Percentiles rank a stretch among this genome's conserved stretches.
These are phyloP conservation scores for Drosophila parthenogenetica DNA, from an alignment of 2,888 invertebrate species.

Conservation along the genomic window DNA sequence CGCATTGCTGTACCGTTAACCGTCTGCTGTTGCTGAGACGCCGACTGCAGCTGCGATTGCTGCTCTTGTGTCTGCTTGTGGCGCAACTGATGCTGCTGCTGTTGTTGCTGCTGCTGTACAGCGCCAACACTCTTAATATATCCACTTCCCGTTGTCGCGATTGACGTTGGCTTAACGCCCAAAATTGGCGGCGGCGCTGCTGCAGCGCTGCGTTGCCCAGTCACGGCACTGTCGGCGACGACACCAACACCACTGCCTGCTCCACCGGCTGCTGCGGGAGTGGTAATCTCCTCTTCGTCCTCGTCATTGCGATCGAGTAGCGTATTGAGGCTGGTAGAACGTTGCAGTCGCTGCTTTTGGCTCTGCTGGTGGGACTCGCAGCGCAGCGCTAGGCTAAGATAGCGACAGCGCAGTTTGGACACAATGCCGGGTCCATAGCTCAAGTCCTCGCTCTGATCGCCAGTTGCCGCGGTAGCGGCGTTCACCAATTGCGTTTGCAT, in stretches of 20 bases:
- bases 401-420: slow-evolving; percentile 93
- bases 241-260: not conserved
- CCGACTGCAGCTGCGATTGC: slow-evolving; percentile 34
- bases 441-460: slow-evolving; percentile 88
- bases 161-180: slow-evolving; percentile 48
- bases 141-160: slow-evolving; percentile 39
- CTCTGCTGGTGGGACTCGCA: slow-evolving; percentile 89
- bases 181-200: slow-evolving; percentile 56
- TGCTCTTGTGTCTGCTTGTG: slow-evolving; percentile 25
- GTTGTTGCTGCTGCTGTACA: slow-evolving; percentile 39
- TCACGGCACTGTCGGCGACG: not conserved
- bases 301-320: slow-evolving; percentile 89
- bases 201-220: slow-evolving; percentile 10
- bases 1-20: slow-evolving; percentile 40
- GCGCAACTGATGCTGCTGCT: slow-evolving; percentile 31
- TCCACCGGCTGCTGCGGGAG: slow-evolving; percentile 6
- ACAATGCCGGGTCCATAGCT: slow-evolving; percentile 97
- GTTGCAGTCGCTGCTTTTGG: slow-evolving; percentile 87
- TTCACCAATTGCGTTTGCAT: slow-evolving; percentile 1
- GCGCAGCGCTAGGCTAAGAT: slow-evolving; percentile 92
- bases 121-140: slow-evolving; percentile 52
- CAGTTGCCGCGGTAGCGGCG: not conserved
- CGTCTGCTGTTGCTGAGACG: slow-evolving; percentile 30
- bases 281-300: slow-evolving; percentile 72
- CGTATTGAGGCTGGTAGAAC: slow-evolving; percentile 94